A percentile compares a stretch with the other conserved stretches of the same genome.
Conservation (phyloP, 2,888 invertebrate species). For the Notocelia uddmanniana region DNA sequence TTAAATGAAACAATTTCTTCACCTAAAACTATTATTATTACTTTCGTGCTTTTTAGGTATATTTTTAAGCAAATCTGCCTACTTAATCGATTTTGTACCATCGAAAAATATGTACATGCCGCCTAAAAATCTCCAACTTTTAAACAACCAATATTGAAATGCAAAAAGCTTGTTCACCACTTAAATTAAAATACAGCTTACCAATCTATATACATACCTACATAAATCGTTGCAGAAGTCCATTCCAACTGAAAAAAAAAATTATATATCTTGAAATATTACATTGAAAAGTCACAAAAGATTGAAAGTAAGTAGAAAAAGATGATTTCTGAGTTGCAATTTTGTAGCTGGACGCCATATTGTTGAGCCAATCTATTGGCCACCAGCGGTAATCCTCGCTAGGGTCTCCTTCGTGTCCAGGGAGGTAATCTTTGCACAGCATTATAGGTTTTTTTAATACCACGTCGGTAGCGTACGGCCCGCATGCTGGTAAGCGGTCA, state of each 20-base stretch:
- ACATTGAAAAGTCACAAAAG: neutral
- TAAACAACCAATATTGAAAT: too few relatives aligned
- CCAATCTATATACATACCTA: neutral
- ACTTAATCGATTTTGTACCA: too few relatives aligned
- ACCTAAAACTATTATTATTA: neutral
- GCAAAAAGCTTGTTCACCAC: neutral
- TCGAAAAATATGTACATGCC: too few relatives aligned
- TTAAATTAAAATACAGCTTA: too few relatives aligned
- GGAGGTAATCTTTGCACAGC: constrained; percentile 52
- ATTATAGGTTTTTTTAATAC: too few relatives aligned
- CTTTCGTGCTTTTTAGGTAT: neutral
- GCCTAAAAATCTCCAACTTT: too few relatives aligned
- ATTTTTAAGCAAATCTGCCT: neutral
- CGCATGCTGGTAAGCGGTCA: too few relatives aligned
- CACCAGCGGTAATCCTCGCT: constrained; percentile 22
- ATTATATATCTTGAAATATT: neutral
- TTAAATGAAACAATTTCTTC: too few relatives aligned
- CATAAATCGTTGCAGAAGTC: neutral
- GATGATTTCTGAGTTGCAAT: constrained; percentile 2
- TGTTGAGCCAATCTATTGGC: constrained; percentile 25
- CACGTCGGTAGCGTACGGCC: too few relatives aligned
- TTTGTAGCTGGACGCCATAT: constrained; percentile 29
- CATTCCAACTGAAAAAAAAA: neutral
- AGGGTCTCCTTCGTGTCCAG: constrained; percentile 41
- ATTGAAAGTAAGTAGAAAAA: constrained; percentile 4